These are phyloP conservation scores for Meganola albula DNA, from an alignment of 2,888 invertebrate species.

Conservation along the genomic window DNA sequence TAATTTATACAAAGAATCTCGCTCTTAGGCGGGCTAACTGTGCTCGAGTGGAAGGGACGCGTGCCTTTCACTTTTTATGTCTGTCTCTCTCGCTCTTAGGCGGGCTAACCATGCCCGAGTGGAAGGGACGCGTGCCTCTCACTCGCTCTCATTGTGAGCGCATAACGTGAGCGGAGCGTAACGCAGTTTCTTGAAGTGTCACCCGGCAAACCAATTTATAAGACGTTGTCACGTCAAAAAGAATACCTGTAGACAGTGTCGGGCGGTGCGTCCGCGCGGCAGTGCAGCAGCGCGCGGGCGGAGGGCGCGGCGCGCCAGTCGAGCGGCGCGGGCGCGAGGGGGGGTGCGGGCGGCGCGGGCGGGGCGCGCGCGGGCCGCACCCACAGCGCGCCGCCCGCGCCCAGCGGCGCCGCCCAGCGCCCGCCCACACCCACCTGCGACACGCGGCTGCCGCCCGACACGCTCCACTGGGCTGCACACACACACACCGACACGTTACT, in stretches of 20 bases:
- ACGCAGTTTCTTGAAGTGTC: too few relatives aligned
- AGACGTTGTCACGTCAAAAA: too few relatives aligned
- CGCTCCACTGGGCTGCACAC: slow-evolving; percentile 37
- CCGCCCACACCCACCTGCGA: slow-evolving; percentile 73
- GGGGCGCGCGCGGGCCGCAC: slow-evolving; percentile 80
- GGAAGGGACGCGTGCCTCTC: too few relatives aligned
- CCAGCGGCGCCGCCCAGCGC: slow-evolving; percentile 85
- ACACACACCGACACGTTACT: neutral
- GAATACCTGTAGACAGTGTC: slow-evolving; percentile 56
- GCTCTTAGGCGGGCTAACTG: too few relatives aligned
- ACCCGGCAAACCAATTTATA: too few relatives aligned
- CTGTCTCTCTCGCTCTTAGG: too few relatives aligned
- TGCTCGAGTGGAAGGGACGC: too few relatives aligned
- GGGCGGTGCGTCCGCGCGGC: slow-evolving; percentile 52
- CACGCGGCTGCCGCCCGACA: slow-evolving; percentile 31
- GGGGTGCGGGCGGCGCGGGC: slow-evolving; percentile 41
- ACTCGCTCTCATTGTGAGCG: too few relatives aligned
- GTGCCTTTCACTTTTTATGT: too few relatives aligned
- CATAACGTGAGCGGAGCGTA: too few relatives aligned
- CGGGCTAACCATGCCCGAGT: too few relatives aligned
- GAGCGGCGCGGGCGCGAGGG: slow-evolving; percentile 37
- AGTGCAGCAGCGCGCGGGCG: slow-evolving; percentile 43
- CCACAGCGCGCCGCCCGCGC: slow-evolving; percentile 85
- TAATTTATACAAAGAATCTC: too few relatives aligned
- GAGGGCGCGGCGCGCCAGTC: slow-evolving; percentile 42